Evolutionary conservation across 2,888 invertebrate species (phyloP), one percentile per base, ranked within the genome.

Genomic region (Chromoteleia sp.): DNA sequence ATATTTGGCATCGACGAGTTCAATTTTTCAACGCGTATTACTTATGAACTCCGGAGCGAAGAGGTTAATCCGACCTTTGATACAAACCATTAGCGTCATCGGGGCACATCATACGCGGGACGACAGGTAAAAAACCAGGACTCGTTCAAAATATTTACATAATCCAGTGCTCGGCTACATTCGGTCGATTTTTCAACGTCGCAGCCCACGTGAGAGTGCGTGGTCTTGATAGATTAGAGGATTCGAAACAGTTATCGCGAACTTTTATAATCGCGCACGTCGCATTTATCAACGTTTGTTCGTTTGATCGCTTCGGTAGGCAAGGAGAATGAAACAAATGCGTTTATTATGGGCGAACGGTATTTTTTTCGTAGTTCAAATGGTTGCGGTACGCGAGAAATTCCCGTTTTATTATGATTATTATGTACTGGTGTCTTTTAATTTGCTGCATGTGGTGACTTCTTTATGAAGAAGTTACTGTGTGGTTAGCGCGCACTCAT

Each of bases 111-210:
- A 39, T 39, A 3, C 39, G 2, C 39, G 14, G 14, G 3, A 12
- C 39, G 39, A 14, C 39, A 39, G 43, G 17, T 19, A 29, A 52
- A 52, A 12, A 29, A 6, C 0, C 36, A 0, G 7, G 41, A 43
- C 14, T 10, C 15, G 25, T 14, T 30, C 48, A 29, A 36, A 67
- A 54, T 68, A 77, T 77, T 77, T 70, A 63, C 77, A 77, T 77
- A 77, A 77, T 70, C 70, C 77, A 29, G 12, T 30, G 29, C 41
- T 48, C 17, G 36, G 61, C 45, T 54, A 63, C 21, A n/a, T 68
- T 36, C 33, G 43, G 39, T 10, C 59, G 17, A 76, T 76, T 76
- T 59, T 68, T 76, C 76, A 76, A 76, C 14, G 68, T 76, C 76
- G 21, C 33, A 3, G 33, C 25, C 59, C 15, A 43, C 41, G 19